Conservation (phyloP, 2,888 invertebrate genomes). For the Caenorhabditis sp. region DNA sequence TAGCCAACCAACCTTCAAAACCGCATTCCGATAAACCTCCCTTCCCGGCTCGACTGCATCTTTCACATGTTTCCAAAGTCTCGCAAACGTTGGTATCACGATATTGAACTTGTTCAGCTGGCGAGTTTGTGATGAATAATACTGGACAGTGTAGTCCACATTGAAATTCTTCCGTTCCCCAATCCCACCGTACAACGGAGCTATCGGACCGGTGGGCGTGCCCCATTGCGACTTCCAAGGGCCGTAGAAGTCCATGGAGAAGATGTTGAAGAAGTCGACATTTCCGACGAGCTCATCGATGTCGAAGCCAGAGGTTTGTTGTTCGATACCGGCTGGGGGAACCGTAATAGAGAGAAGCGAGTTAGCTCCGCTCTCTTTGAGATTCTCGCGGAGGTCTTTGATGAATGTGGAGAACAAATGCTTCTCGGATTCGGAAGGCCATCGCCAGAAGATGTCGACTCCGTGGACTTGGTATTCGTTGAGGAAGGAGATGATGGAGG, state of each 20-base stretch:
- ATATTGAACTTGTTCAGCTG: neutral
- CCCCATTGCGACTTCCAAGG: neutral
- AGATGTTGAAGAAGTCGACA: neutral
- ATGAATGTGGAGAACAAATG: neutral
- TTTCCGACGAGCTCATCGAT: neutral
- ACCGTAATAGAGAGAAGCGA: neutral
- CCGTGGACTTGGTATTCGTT: neutral
- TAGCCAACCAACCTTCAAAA: neutral
- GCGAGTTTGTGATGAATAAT: neutral
- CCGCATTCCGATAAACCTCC: neutral
- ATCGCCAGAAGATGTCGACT: neutral
- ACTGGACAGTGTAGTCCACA: neutral
- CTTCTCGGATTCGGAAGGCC: conserved; percentile 1
- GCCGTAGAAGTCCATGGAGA: neutral
- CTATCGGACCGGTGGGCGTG: neutral
- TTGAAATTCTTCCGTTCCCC: neutral
- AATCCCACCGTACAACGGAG: neutral
- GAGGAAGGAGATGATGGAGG: neutral
- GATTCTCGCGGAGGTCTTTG: neutral
- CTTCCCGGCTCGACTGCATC: neutral
- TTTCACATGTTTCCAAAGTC: neutral
- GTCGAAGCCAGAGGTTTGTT: neutral
- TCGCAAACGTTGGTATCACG: neutral
- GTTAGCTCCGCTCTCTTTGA: neutral
- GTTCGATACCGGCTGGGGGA: neutral